Conservation (phyloP, 2,888 invertebrate genomes). For the Toxonevra muliebris region DNA sequence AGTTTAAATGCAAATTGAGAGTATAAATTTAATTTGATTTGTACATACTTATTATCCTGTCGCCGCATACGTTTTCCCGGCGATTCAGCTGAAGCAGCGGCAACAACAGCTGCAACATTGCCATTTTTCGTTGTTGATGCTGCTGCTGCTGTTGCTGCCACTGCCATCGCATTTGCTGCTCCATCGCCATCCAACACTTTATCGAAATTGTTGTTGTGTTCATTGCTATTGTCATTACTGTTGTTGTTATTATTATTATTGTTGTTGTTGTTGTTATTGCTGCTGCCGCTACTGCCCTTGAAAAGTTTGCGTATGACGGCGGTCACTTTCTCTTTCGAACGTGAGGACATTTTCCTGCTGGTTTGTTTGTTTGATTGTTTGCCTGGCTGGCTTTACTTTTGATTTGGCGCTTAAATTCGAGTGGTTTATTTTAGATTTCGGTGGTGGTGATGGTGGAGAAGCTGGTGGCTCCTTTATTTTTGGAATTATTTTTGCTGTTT, state of each 20-base stretch:
- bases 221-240: no score
- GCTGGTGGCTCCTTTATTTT: not conserved
- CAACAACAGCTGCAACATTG: conserved; percentile 68
- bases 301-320: conserved; percentile 83
- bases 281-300: conserved; percentile 70
- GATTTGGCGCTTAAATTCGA: not conserved
- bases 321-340: conserved; percentile 83
- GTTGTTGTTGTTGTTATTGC: conserved; percentile 45
- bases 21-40: conserved; percentile 1
- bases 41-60: conserved; percentile 54
- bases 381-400: not conserved
- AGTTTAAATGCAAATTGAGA: not conserved
- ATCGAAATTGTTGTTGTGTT: no score
- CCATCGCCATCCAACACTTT: conserved; percentile 51
- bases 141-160: conserved; percentile 65
- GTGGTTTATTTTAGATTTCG: not conserved
- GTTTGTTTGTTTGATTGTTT: conserved; percentile 11
- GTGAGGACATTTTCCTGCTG: conserved; percentile 72
- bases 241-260: no score
- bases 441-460: not conserved
- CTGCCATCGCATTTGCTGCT: conserved; percentile 67
- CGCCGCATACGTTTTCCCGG: conserved; percentile 56
- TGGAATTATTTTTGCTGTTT: not conserved
- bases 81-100: conserved; percentile 51
- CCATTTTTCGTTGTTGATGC: conserved; percentile 49